Evolutionary conservation across 2,888 invertebrate genomes (phyloP).

Genomic region (Drosophila recens): DNA sequence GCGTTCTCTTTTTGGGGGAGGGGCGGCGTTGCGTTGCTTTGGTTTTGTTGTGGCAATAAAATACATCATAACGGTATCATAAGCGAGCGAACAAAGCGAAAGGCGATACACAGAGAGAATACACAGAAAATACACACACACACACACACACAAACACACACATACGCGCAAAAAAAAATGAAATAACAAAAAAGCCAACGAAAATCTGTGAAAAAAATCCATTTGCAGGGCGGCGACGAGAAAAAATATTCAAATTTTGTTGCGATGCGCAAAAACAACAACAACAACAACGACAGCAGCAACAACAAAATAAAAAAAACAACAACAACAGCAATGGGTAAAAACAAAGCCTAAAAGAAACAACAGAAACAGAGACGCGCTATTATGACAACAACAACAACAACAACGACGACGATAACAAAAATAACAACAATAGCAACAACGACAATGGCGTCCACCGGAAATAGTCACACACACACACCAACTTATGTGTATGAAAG

Average conservation of each 20-base stretch:
- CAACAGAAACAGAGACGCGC: constrained; percentile 63
- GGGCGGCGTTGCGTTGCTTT: constrained; percentile 53
- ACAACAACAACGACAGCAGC: constrained; percentile 11
- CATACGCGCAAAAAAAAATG: constrained; percentile 19
- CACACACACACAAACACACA: constrained; percentile 6
- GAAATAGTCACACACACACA: constrained; percentile 73
- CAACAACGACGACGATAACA: constrained; percentile 39
- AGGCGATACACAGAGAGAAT: constrained; percentile 59
- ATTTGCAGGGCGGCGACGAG: constrained; percentile 62
- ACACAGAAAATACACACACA: constrained; percentile 30
- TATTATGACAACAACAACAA: constrained; percentile 62
- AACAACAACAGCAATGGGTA: constrained; percentile 43
- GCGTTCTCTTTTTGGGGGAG: constrained; percentile 36
- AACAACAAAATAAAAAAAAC: not conserved
- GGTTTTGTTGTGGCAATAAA: constrained; percentile 76
- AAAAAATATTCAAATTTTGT: constrained; percentile 81
- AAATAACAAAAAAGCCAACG: constrained; percentile 64
- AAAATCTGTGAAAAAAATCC: constrained; percentile 81
- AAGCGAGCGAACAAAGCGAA: constrained; percentile 81
- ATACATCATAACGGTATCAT: constrained; percentile 83
- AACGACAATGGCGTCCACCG: constrained; percentile 79
- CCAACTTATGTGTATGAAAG: constrained; percentile 53
- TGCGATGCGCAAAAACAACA: constrained; percentile 77
- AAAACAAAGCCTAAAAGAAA: constrained; percentile 72
- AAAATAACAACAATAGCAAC: constrained; percentile 41